Base-by-base conservation (phyloP, 2,797 vertebrate species). In the Acrossocheilus wenchowensis region DNA sequence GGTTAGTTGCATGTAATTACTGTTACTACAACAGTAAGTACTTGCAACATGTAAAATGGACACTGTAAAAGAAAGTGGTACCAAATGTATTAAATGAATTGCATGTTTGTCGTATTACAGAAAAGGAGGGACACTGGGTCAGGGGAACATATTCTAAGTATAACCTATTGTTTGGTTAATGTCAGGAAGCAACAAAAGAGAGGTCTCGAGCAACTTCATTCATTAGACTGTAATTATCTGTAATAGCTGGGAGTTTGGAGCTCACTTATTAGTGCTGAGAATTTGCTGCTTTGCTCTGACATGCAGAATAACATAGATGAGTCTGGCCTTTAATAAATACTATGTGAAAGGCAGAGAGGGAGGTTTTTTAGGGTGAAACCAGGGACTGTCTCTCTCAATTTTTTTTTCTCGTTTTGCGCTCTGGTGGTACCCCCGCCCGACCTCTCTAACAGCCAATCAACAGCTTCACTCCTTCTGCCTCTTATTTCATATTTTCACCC, bases 401-500 rank as follows among this genome's bases (percentile, higher is more conserved):
- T 34, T 52, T 52, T 68, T 57, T 14, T 12, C 12, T 12, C 17
- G 77, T 83, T 82, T 92, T 71, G 52, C 79, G 23, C 60, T 68
- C 87, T 80, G 79, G 85, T 60, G 69, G 43, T 85, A 78, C 66
- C 84, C 81, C 84, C 83, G 10, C 89, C 91, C 84, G 62, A 48
- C 69, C 71, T 39, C 39, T 26, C 34, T n/a, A 30, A 4, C 26
- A 54, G 39, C 91, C 89, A 91, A 91, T 91, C 88, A 62, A 39
- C 78, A 57, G 78, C 80, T 41, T 57, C 87, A 60, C 82, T 78
- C 73, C 68, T 39, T 41, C 79, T 84, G 82, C 72, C 81, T 74
- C 52, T 87, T 75, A 89, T 79, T 88, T 91, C 82, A 81, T 68
- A 77, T 85, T 73, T 87, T 90, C 80, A 80, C 88, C 92, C 77